Evolutionary conservation across 2,888 invertebrate genomes (phyloP), one percentile per base, ranked within the genome.

Genomic region (Hirtodrosophila confusa): DNA sequence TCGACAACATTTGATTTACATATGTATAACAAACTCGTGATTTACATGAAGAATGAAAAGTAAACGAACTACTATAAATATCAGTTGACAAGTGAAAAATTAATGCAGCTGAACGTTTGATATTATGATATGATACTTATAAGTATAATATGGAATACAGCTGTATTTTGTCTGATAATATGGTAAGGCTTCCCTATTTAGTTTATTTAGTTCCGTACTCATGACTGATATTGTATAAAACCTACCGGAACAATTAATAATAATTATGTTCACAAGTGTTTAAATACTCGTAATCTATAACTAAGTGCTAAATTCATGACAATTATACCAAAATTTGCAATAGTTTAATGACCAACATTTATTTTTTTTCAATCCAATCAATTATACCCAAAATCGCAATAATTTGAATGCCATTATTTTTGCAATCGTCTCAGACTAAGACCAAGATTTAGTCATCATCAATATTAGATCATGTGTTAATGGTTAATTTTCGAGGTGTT

Each of bases 11-110:
- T 39, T 53, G 37, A 57, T 69, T 74, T 60, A 54, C 75, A 72
- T 61, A 23, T 54, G 36, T 54, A 37, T 47, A 47, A 39, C 40
- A 60, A 54, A 54, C 40, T 54, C 64, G 73, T 73, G 75, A 75
- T 64, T 47, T 61, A 57, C 49, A 36, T 51, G 12, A 39, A 33
- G 43, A 64, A 61, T 75, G 31, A 44, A 56, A 17, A 50, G 36
- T 23, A 40, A 41, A 27, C 31, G 12, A 44, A 33, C 33, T 48
- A 48, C 10, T 43, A 48, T 54, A 29, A 53, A 47, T 69, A 50
- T 39, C 40, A 35, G 29, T 57, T 57, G 56, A 65, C 71, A 74
- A 36, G 29, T 40, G 36, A 27, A 37, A 9, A 63, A 49, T 35
- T 3, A 10, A 41, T 33, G 23, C 47, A 51, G 47, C 57, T 45